These are phyloP conservation scores for Protonemura montana DNA, from an alignment of 2,888 invertebrate genomes.

Conservation along the genomic window DNA sequence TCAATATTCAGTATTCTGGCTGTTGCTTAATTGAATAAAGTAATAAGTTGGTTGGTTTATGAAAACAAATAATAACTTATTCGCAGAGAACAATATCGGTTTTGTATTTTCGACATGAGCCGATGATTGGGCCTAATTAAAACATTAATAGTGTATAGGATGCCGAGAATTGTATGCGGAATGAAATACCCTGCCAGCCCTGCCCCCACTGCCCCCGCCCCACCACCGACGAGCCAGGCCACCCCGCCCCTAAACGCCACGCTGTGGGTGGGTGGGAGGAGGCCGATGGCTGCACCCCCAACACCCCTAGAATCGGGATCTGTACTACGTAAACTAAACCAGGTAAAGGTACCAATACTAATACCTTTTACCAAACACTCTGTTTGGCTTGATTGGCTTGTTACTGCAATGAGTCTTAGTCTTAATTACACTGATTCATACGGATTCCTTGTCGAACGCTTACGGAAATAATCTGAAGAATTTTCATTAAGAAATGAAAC, in stretches of 20 bases:
- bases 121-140: conserved; percentile 49
- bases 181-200: neutral
- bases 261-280: neutral
- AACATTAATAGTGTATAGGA: conserved; percentile 49
- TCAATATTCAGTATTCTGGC: neutral
- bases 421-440: neutral
- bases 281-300: neutral
- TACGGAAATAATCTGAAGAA: neutral
- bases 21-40: conserved; percentile 4
- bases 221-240: neutral
- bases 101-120: conserved; percentile 37
- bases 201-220: neutral
- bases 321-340: neutral
- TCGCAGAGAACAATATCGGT: conserved; percentile 8
- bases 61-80: conserved; percentile 23
- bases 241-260: neutral
- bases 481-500: neutral
- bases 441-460: neutral
- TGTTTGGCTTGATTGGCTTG: neutral
- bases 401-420: too few relatives aligned
- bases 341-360: neutral
- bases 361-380: neutral
- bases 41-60: conserved; percentile 9
- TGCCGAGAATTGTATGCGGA: conserved; percentile 43
- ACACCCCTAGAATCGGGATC: too few relatives aligned